Base-by-base conservation (phyloP, 1,140 invertebrate genomes). In the Drosophila trapezifrons region DNA sequence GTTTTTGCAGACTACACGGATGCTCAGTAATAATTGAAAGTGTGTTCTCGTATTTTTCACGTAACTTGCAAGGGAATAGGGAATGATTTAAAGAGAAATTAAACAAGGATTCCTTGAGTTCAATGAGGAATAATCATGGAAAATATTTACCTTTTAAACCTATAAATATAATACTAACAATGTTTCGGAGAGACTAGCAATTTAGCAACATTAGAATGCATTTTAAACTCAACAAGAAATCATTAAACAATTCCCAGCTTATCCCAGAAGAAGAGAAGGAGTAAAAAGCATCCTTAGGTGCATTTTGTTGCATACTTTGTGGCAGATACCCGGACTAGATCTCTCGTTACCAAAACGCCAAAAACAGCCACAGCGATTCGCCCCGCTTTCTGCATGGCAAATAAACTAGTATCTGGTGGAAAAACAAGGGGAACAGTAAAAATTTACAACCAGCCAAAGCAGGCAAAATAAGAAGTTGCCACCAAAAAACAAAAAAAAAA, bases 341-440 rank as follows among this genome's bases (percentile, higher is more conserved):
- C 49, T 47, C 43, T 54, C 5, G 47, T 47, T 71, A 69, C 65
- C 22, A 35, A 64, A 62, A 43, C 52, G 56, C 40, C 38, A 32
- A 60, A 42, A 52, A 58, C 35, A 59, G 35, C 67, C 71, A 43
- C 52, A 51, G n/a, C 18, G 17, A 35, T 9, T 25, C 22, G 46
- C 46, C n/a, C 9, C 17, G 49, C 49, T 29, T 54, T 38, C 18
- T 60, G 71, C 49, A 57, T 43, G 65, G 49, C 66, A 86, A 82
- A 86, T 87, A 86, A 87, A 86, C 76, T 87, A 66, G 79, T 78
- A 82, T 87, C 69, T 87, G 74, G 29, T 63, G 62, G 40, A 72
- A 76, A 82, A 79, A 87, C 82, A 85, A 78, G 82, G 62, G 58
- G 78, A 87, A 83, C 83, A 83, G 80, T 87, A 87, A 87, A 87